phyloP scores from a whole-genome alignment of 1,140 invertebrate species.

The Aricia agestis region DNA sequence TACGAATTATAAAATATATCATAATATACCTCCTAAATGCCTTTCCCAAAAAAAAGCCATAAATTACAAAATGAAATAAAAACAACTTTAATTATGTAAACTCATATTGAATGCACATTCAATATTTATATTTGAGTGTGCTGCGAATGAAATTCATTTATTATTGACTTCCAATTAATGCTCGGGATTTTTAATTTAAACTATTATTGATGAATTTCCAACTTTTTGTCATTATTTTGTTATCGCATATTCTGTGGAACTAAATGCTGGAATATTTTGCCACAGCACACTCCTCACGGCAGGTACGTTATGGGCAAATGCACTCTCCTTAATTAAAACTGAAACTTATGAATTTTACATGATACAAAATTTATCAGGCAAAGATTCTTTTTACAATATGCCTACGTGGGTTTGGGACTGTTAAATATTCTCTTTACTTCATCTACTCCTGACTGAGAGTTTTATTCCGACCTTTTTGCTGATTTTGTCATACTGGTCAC shows the following conservation, averaged over 20 bases:
- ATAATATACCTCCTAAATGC: no score
- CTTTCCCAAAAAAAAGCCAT: background rate
- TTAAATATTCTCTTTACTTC: background rate
- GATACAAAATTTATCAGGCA: background rate
- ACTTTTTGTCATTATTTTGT: no score
- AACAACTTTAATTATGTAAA: background rate
- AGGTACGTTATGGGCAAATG: background rate
- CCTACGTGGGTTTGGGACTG: background rate
- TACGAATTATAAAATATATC: no score
- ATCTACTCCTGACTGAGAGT: no score
- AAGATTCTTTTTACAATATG: background rate
- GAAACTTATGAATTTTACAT: conserved; percentile 3
- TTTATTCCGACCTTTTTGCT: no score
- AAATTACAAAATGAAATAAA: background rate
- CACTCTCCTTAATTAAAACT: conserved; percentile 3
- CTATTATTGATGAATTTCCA: background rate
- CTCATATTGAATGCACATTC: background rate
- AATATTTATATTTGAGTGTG: background rate
- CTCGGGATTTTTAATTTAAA: background rate
- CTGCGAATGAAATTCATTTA: background rate
- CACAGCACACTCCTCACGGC: background rate
- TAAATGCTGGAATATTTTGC: background rate
- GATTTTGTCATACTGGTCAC: no score
- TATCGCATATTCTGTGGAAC: background rate
- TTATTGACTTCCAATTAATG: background rate